Base-by-base conservation (phyloP, 2,888 invertebrate species). In the Dryadula phaetusa region DNA sequence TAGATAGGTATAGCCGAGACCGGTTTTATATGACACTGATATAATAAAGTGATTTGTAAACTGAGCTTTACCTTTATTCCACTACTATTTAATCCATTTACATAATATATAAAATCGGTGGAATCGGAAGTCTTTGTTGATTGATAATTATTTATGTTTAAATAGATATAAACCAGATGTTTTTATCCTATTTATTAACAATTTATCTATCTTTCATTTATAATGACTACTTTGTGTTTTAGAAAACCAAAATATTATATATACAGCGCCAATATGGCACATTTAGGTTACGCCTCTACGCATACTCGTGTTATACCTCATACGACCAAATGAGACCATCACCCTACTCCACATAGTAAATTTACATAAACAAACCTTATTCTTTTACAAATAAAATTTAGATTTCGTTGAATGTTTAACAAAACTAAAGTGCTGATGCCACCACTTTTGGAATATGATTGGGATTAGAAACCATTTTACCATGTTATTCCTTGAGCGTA, bases 241-340 rank as follows among this genome's bases (percentile, higher is more conserved):
- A 77, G 80, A 81, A 83, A 52, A 54, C 37, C 37, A 22, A 25
- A 84, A 25, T 78, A 42, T 34, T 40, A 22, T 18, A 22, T 18
- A 86, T 79, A 80, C 79, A 79, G 80, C 80, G 79, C 82, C 83
- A 83, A 88, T 87, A 87, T 87, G 83, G 77, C 79, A 80, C 84
- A 86, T 82, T 87, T 85, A 79, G 78, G 76, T 80, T 79, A 83
- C 82, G 85, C 83, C 81, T 86, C 80, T 80, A 81, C 79, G 79
- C 81, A 82, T 77, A 78, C 74, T 77, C 74, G 72, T 80, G 80
- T 85, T 83, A 87, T 86, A 88, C 87, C 84, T 85, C 86, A 75
- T 82, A 81, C 82, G 84, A 80, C 83, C 82, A 85, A 88, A 88
- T 87, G 85, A 87, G 85, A 85, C 83, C 82, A 87, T 88, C 88